A percentile compares a stretch with the other conserved stretches of the same genome.
These are phyloP conservation scores for Scaptomyza tumidula DNA, from an alignment of 2,888 invertebrate species.

Conservation along the genomic window DNA sequence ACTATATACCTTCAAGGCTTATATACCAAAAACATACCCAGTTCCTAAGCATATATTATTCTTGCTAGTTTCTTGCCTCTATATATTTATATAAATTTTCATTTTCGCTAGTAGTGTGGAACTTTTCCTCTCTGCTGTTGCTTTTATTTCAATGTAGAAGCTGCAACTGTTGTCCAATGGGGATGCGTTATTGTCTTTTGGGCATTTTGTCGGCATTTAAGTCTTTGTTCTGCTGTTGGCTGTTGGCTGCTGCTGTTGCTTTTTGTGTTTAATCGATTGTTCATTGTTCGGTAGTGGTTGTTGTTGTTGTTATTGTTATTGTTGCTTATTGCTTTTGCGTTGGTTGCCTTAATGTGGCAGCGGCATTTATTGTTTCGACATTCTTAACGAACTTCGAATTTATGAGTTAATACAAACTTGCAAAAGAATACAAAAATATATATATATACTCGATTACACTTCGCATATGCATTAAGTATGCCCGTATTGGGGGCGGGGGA, in stretches of 20 bases:
- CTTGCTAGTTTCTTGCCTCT: conserved; percentile 56
- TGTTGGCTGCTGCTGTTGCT: conserved; percentile 56
- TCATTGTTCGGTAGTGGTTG: conserved; percentile 69
- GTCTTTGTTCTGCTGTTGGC: conserved; percentile 66
- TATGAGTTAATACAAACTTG: conserved; percentile 81
- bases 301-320: conserved; percentile 24
- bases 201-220: conserved; percentile 70
- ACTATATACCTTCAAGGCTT: too few relatives aligned
- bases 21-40: too few relatives aligned
- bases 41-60: conserved; percentile 6
- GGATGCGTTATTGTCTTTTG: conserved; percentile 44
- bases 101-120: conserved; percentile 49
- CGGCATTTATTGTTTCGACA: conserved; percentile 82
- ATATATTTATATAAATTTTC: conserved; percentile 74
- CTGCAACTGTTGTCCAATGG: conserved; percentile 54
- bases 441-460: conserved; percentile 26
- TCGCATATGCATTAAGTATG: background rate
- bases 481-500: too few relatives aligned
- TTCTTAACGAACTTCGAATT: conserved; percentile 81
- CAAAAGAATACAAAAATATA: conserved; percentile 51
- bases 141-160: conserved; percentile 16
- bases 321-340: conserved; percentile 10
- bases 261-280: conserved; percentile 80
- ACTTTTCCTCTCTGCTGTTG: background rate
- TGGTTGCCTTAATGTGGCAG: conserved; percentile 74